Conservation (phyloP, 2,113 vertebrate genomes). For the Vireo altiloquus region DNA sequence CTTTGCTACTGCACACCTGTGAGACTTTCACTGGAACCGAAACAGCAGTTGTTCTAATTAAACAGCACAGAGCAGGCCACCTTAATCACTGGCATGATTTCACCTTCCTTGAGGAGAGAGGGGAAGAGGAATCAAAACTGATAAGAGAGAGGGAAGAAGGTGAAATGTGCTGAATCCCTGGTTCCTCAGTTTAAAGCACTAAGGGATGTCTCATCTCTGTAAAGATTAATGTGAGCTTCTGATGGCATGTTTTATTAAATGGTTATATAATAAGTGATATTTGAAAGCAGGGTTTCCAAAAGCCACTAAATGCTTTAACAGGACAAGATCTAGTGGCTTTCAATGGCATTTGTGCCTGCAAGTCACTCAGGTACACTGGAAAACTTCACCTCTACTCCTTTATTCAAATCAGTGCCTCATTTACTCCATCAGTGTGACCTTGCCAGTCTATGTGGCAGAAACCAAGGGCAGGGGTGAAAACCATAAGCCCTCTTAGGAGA, state of each 20-base stretch:
- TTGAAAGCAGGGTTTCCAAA: slow-evolving; percentile 30
- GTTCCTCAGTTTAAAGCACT: background rate
- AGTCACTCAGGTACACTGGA: slow-evolving; percentile 2
- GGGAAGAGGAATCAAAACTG: background rate
- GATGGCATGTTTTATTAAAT: slow-evolving; percentile 33
- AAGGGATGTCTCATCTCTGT: background rate
- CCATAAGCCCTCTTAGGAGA: background rate
- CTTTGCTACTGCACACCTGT: background rate
- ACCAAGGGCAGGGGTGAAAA: background rate
- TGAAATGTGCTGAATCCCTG: background rate
- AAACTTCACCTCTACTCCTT: slow-evolving; percentile 22
- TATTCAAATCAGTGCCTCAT: slow-evolving; percentile 43
- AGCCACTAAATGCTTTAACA: slow-evolving; percentile 19
- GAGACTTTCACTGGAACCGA: background rate
- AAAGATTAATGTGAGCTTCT: slow-evolving; percentile 25
- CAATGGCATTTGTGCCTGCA: background rate
- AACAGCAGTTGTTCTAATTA: slow-evolving; percentile 29
- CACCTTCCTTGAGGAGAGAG: background rate
- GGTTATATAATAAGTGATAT: slow-evolving; percentile 18
- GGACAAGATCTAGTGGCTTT: background rate
- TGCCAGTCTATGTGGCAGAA: background rate
- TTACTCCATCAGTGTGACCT: background rate
- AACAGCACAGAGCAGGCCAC: background rate
- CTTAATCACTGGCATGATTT: slow-evolving; percentile 9
- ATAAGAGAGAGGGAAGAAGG: background rate